These are phyloP conservation scores for Subanguina moxae DNA, from an alignment of 1,140 invertebrate species.

Conservation along the genomic window DNA sequence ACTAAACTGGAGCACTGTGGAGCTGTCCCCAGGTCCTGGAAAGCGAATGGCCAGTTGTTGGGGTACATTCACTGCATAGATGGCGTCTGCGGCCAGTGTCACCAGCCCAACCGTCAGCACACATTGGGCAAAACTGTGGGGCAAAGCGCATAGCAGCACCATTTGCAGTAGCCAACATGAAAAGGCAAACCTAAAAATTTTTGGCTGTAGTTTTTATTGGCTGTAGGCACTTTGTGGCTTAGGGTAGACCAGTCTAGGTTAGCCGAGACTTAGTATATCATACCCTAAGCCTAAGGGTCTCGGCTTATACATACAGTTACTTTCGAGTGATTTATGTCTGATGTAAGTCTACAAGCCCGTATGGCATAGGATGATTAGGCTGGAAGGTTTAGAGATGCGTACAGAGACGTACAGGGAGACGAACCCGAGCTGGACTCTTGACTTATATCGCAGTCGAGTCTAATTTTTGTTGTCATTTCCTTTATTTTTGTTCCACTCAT, in stretches of 20 bases:
- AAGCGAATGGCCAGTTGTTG: conserved; percentile 28
- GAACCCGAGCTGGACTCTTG: too few species aligned
- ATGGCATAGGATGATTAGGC: too few species aligned
- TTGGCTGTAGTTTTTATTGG: too few species aligned
- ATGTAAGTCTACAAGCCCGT: too few species aligned
- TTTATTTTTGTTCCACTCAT: not conserved
- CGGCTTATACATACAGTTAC: too few species aligned
- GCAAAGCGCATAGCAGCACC: conserved; percentile 29
- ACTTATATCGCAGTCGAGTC: too few species aligned
- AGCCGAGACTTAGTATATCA: too few species aligned
- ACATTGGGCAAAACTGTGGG: conserved; percentile 32
- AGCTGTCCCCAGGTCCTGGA: conserved; percentile 21
- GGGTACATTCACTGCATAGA: conserved; percentile 32
- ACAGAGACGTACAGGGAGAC: too few species aligned
- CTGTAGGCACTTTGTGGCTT: not conserved
- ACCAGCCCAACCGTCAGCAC: conserved; percentile 24
- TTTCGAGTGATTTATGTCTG: too few species aligned
- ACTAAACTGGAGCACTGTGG: conserved; percentile 25
- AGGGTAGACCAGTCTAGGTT: too few species aligned
- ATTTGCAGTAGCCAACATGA: conserved; percentile 41
- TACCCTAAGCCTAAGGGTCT: too few species aligned
- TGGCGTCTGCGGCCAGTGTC: conserved; percentile 27
- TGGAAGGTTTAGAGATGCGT: too few species aligned
- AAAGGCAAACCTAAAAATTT: conserved; percentile 43
- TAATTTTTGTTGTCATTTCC: not conserved